These are phyloP conservation scores for Aphrocallistes beatrix DNA, from an alignment of 37 sponge, comb jelly and placozoan genomes.

Conservation along the genomic window DNA sequence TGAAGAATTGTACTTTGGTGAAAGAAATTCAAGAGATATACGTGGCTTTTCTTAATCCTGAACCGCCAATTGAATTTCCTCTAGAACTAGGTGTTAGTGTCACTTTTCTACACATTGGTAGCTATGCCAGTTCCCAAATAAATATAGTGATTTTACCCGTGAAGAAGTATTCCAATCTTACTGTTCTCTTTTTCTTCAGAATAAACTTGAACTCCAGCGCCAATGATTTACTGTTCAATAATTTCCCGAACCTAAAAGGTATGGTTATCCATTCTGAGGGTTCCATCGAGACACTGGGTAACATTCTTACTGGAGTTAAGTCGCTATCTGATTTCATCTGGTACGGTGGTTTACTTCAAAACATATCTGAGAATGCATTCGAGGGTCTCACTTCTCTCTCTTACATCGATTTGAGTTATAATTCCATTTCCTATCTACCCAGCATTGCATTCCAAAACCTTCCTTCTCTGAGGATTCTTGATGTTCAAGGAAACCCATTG, in stretches of 20 bases:
- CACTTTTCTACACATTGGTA: neutral
- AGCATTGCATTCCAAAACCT: neutral
- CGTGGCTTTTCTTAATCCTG: too few relatives aligned
- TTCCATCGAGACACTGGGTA: neutral
- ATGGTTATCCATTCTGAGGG: neutral
- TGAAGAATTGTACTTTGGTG: too few relatives aligned
- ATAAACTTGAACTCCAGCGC: neutral
- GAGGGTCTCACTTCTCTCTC: neutral
- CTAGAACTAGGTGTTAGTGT: neutral
- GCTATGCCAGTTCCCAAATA: too few relatives aligned
- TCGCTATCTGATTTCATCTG: neutral
- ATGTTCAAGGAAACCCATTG: neutral
- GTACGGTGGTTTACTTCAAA: neutral
- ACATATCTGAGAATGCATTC: neutral
- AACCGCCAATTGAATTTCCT: neutral
- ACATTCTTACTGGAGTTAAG: neutral
- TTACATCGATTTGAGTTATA: neutral
- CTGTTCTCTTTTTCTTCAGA: too few relatives aligned
- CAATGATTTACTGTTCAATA: neutral
- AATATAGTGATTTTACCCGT: neutral
- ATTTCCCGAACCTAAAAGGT: neutral
- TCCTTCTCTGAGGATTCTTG: neutral
- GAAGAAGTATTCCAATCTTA: neutral
- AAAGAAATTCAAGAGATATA: too few relatives aligned
- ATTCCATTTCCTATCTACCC: neutral